Evolutionary conservation across 2,797 vertebrate genomes (phyloP), one percentile per base, ranked within the genome.

Genomic region (Sarcoramphus papa): DNA sequence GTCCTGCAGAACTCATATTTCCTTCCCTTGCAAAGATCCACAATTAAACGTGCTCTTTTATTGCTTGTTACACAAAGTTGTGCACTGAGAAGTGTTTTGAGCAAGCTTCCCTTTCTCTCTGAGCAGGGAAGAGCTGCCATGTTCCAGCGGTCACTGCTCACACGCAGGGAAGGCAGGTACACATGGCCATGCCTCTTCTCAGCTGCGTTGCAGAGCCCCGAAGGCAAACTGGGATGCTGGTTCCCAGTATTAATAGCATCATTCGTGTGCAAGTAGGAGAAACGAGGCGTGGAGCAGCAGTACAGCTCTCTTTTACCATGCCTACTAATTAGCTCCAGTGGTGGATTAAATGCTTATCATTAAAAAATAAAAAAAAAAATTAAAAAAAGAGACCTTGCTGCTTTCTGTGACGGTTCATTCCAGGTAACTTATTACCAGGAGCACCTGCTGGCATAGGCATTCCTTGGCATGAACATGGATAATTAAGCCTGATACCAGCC

Each of bases 401-500:
- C n/a, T 96, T 96, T 78, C 69, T 70, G 67, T 83, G 67, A 60
- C 9, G 7, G 23, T 83, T 90, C 65, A 53, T 94, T 91, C 78
- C 40, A 90, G 75, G 77, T 91, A 88, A 92, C 35, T 85, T 91
- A 92, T 63, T 93, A 93, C 41, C 64, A 87, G 54, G 57, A 93
- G 48, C 88, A 95, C 56, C 77, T 95, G 90, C 83, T 94, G 82
- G 76, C 77, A 76, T n/a, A 73, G 64, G 47, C 56, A 54, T 94
- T 92, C 63, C 73, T 92, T 87, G 93, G 85, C 73, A 83, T 63
- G 51, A 93, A 47, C 4, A 7, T 31, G 56, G 74, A 56, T 90
- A 93, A 97, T 97, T 94, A 96, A 83, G 31, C 37, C 67, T 76
- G 15, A 63, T 84, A 96, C 41, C 78, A 94, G 35, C 45, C 92